Base-by-base conservation (phyloP, 2,797 vertebrate genomes). In the Karalla daura region DNA sequence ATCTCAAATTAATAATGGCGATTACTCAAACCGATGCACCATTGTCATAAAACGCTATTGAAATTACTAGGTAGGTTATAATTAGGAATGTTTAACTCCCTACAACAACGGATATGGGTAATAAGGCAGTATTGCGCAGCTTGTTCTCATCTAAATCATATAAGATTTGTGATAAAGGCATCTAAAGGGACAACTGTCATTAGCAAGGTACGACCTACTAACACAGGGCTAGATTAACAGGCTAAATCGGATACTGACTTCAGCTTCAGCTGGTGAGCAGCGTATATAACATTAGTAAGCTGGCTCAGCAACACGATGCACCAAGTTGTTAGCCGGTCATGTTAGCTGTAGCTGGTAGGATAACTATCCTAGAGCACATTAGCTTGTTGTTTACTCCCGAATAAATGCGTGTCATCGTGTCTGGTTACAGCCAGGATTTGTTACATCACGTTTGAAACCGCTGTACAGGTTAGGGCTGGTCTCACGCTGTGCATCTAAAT, bases 251-350 rank as follows among this genome's bases (percentile, higher is more conserved):
- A 21, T 14, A 41, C 33, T 4, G 25, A 56, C 23, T 63, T 33
- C 21, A 62, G 62, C 23, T 63, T 33, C 21, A 62, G 62, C 63
- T 51, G 5, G 8, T 56, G n/a, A 52, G 17, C 36, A 56, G 51
- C 35, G 36, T 60, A 53, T 14, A 27, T 5, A 17, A n/a, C n/a
- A 8, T 18, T 40, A 33, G 55, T 47, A 15, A 47, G 78, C 74
- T 78, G 80, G 75, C 76, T 72, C 51, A 47, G 44, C 65, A 76
- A 68, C 87, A 88, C 78, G 84, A 89, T 87, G 82, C 62, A 75
- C 63, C 28, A 65, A 56, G 51, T 70, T 73, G 74, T 75, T 70
- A 80, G 81, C 74, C 64, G 50, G 70, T 32, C 53, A 11, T 63
- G 54, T 70, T 76, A 69, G 80, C 70, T 62, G 78, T 66, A 83